Conservation (phyloP, 2,888 invertebrate species). For the Himalopsyche tibetana region DNA sequence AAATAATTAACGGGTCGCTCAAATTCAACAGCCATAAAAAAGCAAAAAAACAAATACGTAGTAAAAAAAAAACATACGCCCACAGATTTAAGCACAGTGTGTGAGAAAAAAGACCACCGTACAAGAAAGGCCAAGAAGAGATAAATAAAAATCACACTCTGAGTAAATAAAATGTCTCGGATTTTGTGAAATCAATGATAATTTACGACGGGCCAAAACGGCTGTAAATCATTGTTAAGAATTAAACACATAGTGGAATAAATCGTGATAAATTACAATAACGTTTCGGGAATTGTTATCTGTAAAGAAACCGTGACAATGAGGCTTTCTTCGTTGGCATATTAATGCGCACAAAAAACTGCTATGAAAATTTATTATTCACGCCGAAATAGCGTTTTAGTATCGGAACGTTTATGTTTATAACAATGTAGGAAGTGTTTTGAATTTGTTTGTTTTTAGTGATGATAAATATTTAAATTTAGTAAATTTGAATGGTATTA, state of each 20-base stretch:
- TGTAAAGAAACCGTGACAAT: slow-evolving; percentile 2
- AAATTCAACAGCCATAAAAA: neutral
- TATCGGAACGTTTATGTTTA: too few relatives aligned
- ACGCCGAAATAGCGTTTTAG: too few relatives aligned
- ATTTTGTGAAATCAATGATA: slow-evolving; percentile 27
- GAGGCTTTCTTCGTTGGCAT: neutral
- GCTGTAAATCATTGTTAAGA: slow-evolving; percentile 2
- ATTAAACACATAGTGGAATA: slow-evolving; percentile 10
- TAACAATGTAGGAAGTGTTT: too few relatives aligned
- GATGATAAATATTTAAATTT: too few relatives aligned
- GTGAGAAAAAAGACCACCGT: slow-evolving; percentile 5
- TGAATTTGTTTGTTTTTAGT: too few relatives aligned
- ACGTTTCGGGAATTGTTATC: neutral
- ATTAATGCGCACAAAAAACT: too few relatives aligned
- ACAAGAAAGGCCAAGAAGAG: neutral
- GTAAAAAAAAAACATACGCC: slow-evolving; percentile 3
- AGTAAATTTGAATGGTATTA: too few relatives aligned
- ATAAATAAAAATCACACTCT: slow-evolving; percentile 12
- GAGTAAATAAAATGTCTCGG: slow-evolving; percentile 16
- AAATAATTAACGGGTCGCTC: slow-evolving; percentile 5
- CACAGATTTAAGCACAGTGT: neutral
- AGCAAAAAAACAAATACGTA: neutral
- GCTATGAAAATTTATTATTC: too few relatives aligned
- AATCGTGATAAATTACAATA: slow-evolving; percentile 3
- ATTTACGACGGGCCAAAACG: neutral